Conservation (phyloP, 2,888 invertebrate species). For the Melinaea marsaeus region DNA sequence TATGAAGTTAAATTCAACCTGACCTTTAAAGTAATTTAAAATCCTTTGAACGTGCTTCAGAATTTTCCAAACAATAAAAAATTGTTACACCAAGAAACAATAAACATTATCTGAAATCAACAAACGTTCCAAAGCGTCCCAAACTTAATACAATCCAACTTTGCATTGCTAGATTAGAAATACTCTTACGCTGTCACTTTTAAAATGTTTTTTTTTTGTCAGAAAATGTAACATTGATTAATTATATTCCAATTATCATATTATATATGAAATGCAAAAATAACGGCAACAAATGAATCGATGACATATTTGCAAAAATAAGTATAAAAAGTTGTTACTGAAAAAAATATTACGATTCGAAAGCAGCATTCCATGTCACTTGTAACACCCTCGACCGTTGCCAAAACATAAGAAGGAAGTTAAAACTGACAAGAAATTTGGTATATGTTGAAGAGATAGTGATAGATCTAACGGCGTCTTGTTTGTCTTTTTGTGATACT, state of each 20-base stretch:
- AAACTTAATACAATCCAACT: constrained; percentile 32
- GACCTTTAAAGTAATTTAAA: too few species aligned
- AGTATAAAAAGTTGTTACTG: too few species aligned
- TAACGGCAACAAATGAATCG: too few species aligned
- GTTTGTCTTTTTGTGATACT: constrained; percentile 33
- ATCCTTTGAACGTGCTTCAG: too few species aligned
- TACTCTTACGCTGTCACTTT: constrained; percentile 5
- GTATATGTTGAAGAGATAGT: constrained; percentile 32
- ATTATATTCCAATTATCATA: background rate
- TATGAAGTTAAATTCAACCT: too few species aligned
- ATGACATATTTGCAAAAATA: too few species aligned
- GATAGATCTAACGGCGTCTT: constrained; percentile 25
- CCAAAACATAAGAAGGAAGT: constrained; percentile 30
- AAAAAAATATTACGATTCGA: too few species aligned
- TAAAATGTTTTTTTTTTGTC: constrained; percentile 1
- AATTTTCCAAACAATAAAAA: too few species aligned
- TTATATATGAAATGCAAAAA: too few species aligned
- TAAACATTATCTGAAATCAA: constrained; percentile 50
- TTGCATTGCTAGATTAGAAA: constrained; percentile 18
- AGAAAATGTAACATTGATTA: background rate
- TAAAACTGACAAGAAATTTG: constrained; percentile 36
- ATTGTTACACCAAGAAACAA: too few species aligned
- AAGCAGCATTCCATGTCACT: constrained; percentile 8
- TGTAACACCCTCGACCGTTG: constrained; percentile 18
- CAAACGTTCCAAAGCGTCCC: constrained; percentile 33